Evolutionary conservation across 2,797 vertebrate genomes (phyloP), one percentile per base, ranked within the genome.

Genomic region (Cephalopachus bancanus): DNA sequence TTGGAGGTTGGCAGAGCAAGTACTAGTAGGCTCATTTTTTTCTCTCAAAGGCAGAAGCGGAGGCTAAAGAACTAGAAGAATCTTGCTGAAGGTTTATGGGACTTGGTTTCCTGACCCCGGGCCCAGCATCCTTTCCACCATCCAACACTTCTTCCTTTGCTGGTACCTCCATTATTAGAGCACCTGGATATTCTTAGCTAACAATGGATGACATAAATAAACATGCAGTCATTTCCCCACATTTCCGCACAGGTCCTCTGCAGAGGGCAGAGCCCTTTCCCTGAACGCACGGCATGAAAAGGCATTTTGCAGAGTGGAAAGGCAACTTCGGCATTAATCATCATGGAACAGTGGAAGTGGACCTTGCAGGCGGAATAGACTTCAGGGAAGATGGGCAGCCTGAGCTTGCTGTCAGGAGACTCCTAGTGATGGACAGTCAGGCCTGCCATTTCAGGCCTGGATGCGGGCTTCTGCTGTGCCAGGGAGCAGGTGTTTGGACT

Each of bases 171-270:
- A 44, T 94, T 94, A 92, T 97, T 95, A 88, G 92, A 94, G 92
- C 92, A 97, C 94, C 95, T 97, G 96, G 84, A 92, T 97, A 96
- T 97, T 97, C 97, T 97, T 96, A 97, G 93, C 93, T 78, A 97
- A 97, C 96, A 97, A 97, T 98, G 91, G 96, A 55, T 0, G 55
- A 93, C 92, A 96, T 90, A 98, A 97, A 97, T 96, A 97, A 94
- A 94, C 24, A 1, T 87, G 37, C 0, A 24, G 90, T 83, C 59
- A 95, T 95, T 97, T 97, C 96, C 97, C 94, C 49, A 55, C n/a
- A 17, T 83, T 97, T 97, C 97, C 87, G 72, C 86, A 65, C 83
- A 93, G 94, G 93, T 71, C 84, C 86, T 37, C 87, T 69, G 87
- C 97, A 96, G 97, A 92, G 79, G 92, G 94, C 53, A 88, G 85